Evolutionary conservation across 1,140 invertebrate species (phyloP).

Genomic region (Aphis gossypii): DNA sequence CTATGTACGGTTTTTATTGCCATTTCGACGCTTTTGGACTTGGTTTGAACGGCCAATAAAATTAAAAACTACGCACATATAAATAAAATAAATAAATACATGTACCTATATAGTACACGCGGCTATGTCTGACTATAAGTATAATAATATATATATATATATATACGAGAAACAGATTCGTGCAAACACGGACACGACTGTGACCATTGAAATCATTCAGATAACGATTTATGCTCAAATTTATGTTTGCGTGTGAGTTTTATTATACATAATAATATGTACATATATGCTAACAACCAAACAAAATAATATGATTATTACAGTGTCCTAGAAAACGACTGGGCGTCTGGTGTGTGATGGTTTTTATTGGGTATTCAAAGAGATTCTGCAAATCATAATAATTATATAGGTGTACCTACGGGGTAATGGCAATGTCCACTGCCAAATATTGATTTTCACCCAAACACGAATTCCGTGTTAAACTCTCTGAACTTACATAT

Average conservation of each 20-base stretch:
- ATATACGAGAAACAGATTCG: not conserved
- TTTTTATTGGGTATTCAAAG: constrained; percentile 10
- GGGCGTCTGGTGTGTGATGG: not conserved
- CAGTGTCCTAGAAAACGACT: constrained; percentile 37
- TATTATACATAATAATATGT: not conserved
- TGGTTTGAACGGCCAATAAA: not conserved
- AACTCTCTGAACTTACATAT: not conserved
- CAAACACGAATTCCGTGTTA: not conserved
- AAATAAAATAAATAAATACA: not conserved
- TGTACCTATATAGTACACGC: not conserved
- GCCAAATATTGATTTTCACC: not conserved
- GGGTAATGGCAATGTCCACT: no score
- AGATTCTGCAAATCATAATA: not conserved
- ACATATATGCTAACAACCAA: not conserved
- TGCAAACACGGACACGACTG: not conserved
- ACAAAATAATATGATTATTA: constrained; percentile 1
- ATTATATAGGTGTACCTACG: not conserved
- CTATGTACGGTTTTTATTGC: not conserved
- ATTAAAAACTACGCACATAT: not conserved
- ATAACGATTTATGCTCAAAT: not conserved
- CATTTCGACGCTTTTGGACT: not conserved
- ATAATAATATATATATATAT: not conserved
- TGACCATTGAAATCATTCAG: not conserved
- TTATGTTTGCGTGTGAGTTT: not conserved
- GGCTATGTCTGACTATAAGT: not conserved